A percentile compares a stretch with the other conserved stretches of the same genome.
These are phyloP conservation scores for Ptycholaimellus sp. DNA, from an alignment of 2,888 invertebrate species.

Conservation along the genomic window DNA sequence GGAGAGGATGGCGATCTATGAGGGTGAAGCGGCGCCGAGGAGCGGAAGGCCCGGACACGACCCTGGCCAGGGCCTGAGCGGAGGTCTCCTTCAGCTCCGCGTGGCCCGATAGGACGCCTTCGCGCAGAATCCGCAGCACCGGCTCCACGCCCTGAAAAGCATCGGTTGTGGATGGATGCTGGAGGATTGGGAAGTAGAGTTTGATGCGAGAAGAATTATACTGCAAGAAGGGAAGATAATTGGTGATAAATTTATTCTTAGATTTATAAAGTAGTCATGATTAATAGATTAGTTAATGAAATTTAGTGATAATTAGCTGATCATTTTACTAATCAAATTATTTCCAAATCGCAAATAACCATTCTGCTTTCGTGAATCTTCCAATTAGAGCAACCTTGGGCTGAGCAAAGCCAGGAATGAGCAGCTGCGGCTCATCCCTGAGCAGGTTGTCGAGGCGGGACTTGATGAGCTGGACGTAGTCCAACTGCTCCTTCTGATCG, in stretches of 20 bases:
- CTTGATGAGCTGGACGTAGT: slow-evolving; percentile 8
- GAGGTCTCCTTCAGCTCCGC: slow-evolving; percentile 85
- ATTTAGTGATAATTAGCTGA: too few species aligned
- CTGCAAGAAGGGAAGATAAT: too few species aligned
- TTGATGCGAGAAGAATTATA: too few species aligned
- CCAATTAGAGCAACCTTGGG: slow-evolving; percentile 4
- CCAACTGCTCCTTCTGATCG: slow-evolving; percentile 6
- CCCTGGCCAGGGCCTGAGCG: slow-evolving; percentile 59
- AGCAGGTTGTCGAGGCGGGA: slow-evolving; percentile 5
- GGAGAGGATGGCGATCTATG: slow-evolving; percentile 82
- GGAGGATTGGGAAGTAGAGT: too few species aligned
- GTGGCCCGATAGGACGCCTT: slow-evolving; percentile 75
- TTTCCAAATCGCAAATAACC: too few species aligned
- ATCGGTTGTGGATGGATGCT: neutral
- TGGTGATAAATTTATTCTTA: too few species aligned
- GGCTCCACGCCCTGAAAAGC: slow-evolving; percentile 59
- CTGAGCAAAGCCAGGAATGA: neutral
- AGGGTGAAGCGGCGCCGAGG: slow-evolving; percentile 57
- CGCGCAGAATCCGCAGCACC: slow-evolving; percentile 73
- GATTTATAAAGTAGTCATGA: too few species aligned
- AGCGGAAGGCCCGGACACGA: slow-evolving; percentile 40
- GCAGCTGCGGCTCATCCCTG: neutral
- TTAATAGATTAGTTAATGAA: too few species aligned
- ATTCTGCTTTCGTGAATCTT: too few species aligned
- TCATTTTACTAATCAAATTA: too few species aligned